Conservation (phyloP, 1,140 invertebrate genomes). For the Teleogryllus occipitalis region DNA sequence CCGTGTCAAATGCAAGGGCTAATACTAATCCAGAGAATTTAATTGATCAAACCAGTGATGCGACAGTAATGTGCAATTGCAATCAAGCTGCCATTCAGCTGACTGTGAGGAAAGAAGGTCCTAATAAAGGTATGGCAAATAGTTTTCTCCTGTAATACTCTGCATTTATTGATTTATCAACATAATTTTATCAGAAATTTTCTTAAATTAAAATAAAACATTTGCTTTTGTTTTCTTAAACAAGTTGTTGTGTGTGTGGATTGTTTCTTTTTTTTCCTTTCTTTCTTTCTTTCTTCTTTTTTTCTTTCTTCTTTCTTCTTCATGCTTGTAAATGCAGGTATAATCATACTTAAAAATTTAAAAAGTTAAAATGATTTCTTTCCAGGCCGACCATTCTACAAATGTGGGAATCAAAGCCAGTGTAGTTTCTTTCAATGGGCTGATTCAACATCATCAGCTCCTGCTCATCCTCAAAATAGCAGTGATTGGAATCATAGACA, state of each 20-base stretch:
- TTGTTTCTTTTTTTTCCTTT: too few species aligned
- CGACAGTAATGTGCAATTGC: slow-evolving; percentile 40
- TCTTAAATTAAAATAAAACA: too few species aligned
- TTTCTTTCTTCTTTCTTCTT: too few species aligned
- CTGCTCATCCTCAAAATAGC: not conserved
- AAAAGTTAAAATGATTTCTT: too few species aligned
- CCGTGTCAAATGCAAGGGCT: not conserved
- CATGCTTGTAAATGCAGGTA: too few species aligned
- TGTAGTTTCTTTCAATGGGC: not conserved
- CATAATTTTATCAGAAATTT: too few species aligned
- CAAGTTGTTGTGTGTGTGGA: too few species aligned
- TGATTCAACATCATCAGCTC: not conserved
- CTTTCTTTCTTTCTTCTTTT: too few species aligned
- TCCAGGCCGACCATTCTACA: not conserved
- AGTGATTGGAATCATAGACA: not conserved
- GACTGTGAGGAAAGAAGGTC: slow-evolving; percentile 66
- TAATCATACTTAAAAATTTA: too few species aligned
- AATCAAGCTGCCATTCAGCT: slow-evolving; percentile 48
- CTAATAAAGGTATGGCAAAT: slow-evolving; percentile 53
- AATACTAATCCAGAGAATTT: not conserved
- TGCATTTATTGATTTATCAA: too few species aligned
- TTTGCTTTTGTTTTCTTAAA: too few species aligned
- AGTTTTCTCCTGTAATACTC: too few species aligned
- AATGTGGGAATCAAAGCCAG: not conserved
- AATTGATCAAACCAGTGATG: not conserved